Evolutionary conservation across 1,140 invertebrate species (phyloP), one percentile per base, ranked within the genome.

Genomic region (Uloborus diversus): DNA sequence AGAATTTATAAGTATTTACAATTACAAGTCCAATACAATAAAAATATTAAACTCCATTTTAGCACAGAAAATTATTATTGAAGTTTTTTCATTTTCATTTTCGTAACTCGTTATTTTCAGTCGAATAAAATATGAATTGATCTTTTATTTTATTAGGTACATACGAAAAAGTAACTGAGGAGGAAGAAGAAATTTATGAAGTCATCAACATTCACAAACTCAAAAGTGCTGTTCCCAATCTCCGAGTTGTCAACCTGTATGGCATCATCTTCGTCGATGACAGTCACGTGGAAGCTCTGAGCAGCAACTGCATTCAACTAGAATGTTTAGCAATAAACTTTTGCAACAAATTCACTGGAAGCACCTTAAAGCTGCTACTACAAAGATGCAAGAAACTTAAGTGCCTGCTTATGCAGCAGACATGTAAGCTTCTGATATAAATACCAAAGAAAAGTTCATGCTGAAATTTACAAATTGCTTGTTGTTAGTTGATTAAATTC

Each of bases 101-200:
- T n/a, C n/a, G n/a, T n/a, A n/a, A n/a, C n/a, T n/a, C n/a, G n/a
- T n/a, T n/a, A n/a, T n/a, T n/a, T n/a, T n/a, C n/a, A n/a, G n/a
- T n/a, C n/a, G n/a, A n/a, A n/a, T n/a, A n/a, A n/a, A 32, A 30
- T 70, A 49, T 76, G 37, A 33, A n/a, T 4, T 75, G 37, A 79
- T 53, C 11, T 66, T 32, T 61, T 80, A 17, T 61, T 9, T 56
- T 82, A 86, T 4, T 85, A 96, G 95, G 98, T 25, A 99, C 98
- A 0, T 99, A 99, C 86, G 98, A 99, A 85, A 98, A 98, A 86
- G 92, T 98, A 7, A 96, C 98, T 86, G 97, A 99, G 85, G 97
- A 99, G 85, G 98, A 99, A 85, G 98, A 99, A 86, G 97, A 99
- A 89, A 97, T 99, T 83, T 99, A 99, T 86, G 98, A 99, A 88